Base-by-base conservation (phyloP, 2,888 invertebrate species). In the Slavum lentiscoides region DNA sequence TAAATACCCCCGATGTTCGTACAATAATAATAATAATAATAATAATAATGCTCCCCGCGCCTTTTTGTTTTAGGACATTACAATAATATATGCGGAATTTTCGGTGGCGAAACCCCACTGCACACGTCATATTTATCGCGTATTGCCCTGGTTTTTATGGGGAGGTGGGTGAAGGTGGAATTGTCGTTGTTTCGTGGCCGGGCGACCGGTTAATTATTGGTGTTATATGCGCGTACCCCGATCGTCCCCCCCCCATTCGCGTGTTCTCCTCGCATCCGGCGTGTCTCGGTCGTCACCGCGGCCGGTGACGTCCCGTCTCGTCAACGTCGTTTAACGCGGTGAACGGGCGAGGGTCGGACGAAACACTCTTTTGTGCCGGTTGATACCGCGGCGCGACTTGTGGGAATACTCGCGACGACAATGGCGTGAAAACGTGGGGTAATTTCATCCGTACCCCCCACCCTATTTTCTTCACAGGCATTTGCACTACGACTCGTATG, bases 191-290 rank as follows among this genome's bases (percentile, higher is more conserved):
- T 30, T 30, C 4, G 30, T 30, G 30, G 30, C 30, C 30, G 30
- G 30, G 30, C 11, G 19, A 62, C 49, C 30, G 68, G 75, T 76
- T 76, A 68, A 76, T 75, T 75, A 75, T 68, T 67, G 43, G 43
- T 67, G 43, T 21, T 4, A 4, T 30, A 30, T 4, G 30, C 30
- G 30, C 37, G 21, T 66, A 43, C 74, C 66, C 37, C 55, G n/a
- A n/a, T n/a, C n/a, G n/a, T n/a, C n/a, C n/a, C n/a, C n/a, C n/a
- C n/a, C n/a, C n/a, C n/a, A n/a, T n/a, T n/a, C n/a, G 49, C n/a
- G 21, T 21, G 15, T 1, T 21, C 43, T 67, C 21, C 43, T 15
- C 13, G 43, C 43, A 19, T 4, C 19, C 30, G 30, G 30, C 30
- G 30, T 30, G 55, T 55, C 55, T 5, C 0, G 0, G 55, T 55